phyloP scores from a whole-genome alignment of 2,797 vertebrate species.

The Enteromius unitaeniatus region DNA sequence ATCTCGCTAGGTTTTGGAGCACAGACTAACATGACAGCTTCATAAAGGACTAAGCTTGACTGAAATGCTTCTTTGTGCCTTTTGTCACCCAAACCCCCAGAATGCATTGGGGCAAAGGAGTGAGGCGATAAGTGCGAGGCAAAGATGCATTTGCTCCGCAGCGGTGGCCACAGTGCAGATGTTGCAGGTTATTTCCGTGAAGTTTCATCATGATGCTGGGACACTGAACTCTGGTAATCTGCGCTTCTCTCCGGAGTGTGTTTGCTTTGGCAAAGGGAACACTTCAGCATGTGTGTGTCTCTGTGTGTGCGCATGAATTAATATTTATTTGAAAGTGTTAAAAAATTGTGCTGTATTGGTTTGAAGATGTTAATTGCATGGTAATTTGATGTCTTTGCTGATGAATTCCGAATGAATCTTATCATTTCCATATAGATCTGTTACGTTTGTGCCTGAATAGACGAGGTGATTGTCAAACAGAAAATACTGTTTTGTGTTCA shows the following conservation, averaged over 20 bases:
- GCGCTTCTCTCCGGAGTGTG: constrained; percentile 51
- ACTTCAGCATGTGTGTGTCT: constrained; percentile 27
- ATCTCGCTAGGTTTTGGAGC: neutral
- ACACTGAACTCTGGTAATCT: constrained; percentile 60
- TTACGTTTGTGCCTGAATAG: constrained; percentile 9
- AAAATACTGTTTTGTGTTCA: neutral
- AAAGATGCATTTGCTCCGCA: constrained; percentile 55
- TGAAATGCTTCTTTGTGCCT: constrained; percentile 26
- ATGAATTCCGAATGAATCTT: constrained; percentile 5
- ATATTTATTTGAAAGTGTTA: constrained; percentile 15
- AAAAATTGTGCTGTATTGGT: neutral
- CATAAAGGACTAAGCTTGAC: constrained; percentile 2
- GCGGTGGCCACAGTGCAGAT: constrained; percentile 58
- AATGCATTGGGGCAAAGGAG: constrained; percentile 43
- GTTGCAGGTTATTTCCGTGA: constrained; percentile 65
- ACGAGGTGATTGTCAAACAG: neutral
- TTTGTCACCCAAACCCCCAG: constrained; percentile 36
- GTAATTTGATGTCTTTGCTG: constrained; percentile 16
- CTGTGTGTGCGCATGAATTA: constrained; percentile 29
- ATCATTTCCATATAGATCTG: neutral
- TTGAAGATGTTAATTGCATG: constrained; percentile 14
- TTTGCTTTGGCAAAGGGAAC: constrained; percentile 52
- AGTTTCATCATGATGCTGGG: constrained; percentile 67
- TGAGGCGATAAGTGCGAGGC: constrained; percentile 38
- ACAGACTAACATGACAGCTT: constrained; percentile 12